phyloP scores from a whole-genome alignment of 2,888 invertebrate species.

The Platerodrilus igneus region DNA sequence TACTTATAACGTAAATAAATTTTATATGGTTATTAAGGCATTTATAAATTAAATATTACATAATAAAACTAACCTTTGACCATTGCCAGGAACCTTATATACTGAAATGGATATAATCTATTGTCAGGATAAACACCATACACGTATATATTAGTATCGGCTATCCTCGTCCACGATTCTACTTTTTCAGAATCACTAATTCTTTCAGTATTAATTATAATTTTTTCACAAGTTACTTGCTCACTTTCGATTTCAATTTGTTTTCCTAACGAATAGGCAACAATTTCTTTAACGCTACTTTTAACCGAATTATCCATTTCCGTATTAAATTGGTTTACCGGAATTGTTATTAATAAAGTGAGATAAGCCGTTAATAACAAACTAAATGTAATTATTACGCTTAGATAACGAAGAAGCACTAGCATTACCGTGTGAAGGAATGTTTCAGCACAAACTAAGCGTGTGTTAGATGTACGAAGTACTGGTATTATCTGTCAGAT shows the following conservation, averaged over 20 bases:
- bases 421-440: conserved; percentile 17
- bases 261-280: conserved; percentile 57
- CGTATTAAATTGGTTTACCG: conserved; percentile 5
- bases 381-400: conserved; percentile 15
- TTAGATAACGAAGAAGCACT: conserved; percentile 15
- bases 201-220: background rate
- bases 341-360: conserved; percentile 11
- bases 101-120: conserved; percentile 26
- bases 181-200: background rate
- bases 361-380: conserved; percentile 16
- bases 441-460: conserved; percentile 7
- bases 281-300: conserved; percentile 52
- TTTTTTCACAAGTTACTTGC: conserved; percentile 42
- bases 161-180: conserved; percentile 17
- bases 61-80: too few species aligned
- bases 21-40: too few species aligned
- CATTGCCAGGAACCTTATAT: conserved; percentile 40
- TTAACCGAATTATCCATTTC: conserved; percentile 4
- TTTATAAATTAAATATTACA: too few species aligned
- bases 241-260: conserved; percentile 52
- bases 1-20: too few species aligned
- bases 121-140: conserved; percentile 20
- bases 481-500: conserved; percentile 15
- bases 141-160: conserved; percentile 15
- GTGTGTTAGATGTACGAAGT: conserved; percentile 14